These are phyloP conservation scores for Lagodon rhomboides DNA, from an alignment of 2,797 vertebrate species.

Conservation along the genomic window DNA sequence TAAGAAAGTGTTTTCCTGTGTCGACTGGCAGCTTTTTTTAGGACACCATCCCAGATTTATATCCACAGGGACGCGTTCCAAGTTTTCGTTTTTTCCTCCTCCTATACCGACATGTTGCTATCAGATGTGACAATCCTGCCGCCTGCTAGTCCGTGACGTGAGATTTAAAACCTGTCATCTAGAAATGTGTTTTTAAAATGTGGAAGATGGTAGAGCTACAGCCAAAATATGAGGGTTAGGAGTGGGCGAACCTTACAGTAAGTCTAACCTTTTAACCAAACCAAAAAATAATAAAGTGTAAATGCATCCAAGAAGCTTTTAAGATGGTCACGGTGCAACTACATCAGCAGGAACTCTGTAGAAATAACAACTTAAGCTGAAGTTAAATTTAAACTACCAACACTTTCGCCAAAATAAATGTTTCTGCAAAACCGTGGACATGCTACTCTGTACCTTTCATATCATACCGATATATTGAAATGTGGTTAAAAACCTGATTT, in stretches of 20 bases:
- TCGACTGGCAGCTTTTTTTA: slow-evolving; percentile 18
- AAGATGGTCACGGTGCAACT: not conserved
- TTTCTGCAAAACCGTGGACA: too few relatives aligned
- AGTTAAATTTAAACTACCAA: too few relatives aligned
- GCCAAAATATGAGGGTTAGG: not conserved
- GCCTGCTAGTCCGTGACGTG: not conserved
- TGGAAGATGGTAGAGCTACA: not conserved
- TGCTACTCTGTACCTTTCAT: too few relatives aligned
- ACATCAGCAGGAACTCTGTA: too few relatives aligned
- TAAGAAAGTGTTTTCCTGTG: not conserved
- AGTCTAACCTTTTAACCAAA: not conserved
- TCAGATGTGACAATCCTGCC: slow-evolving; percentile 26
- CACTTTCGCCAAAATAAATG: too few relatives aligned
- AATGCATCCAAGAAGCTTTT: not conserved
- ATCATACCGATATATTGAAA: too few relatives aligned
- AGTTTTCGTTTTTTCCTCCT: slow-evolving; percentile 5
- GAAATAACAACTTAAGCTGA: too few relatives aligned
- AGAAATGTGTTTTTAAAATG: not conserved
- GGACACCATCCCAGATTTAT: slow-evolving; percentile 22
- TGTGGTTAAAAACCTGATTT: too few relatives aligned
- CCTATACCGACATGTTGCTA: slow-evolving; percentile 17
- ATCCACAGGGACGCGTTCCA: slow-evolving; percentile 14
- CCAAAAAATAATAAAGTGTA: not conserved
- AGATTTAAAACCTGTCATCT: not conserved
- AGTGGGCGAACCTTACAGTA: not conserved